These are phyloP conservation scores for Ctena decussata DNA, from an alignment of 2,888 invertebrate species.

Conservation along the genomic window DNA sequence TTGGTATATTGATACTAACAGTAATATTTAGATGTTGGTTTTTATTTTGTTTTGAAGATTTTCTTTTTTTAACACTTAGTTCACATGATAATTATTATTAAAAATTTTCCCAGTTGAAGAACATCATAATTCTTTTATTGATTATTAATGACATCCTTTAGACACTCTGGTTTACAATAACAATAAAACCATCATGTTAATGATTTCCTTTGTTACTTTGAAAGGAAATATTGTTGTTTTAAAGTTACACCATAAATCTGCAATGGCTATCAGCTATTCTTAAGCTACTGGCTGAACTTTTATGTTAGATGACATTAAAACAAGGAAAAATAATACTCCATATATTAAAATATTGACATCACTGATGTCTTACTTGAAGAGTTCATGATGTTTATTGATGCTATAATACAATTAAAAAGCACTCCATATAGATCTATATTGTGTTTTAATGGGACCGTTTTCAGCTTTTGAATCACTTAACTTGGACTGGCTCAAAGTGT, in stretches of 20 bases:
- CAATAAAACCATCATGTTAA: constrained; percentile 15
- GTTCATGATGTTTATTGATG: not conserved
- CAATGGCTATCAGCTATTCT: not conserved
- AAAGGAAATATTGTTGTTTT: constrained; percentile 46
- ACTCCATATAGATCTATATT: not conserved
- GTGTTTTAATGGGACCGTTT: not conserved
- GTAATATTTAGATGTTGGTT: too few species aligned
- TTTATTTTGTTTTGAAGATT: too few species aligned
- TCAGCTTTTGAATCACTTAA: too few species aligned
- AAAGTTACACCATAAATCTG: constrained; percentile 7
- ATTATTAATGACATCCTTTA: constrained; percentile 11
- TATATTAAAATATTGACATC: not conserved
- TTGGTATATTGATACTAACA: too few species aligned
- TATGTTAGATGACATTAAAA: not conserved
- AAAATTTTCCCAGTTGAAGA: not conserved
- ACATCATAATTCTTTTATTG: not conserved
- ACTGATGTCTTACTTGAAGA: not conserved
- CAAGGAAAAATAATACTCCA: not conserved
- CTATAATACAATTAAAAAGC: not conserved
- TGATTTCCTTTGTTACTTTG: constrained; percentile 34
- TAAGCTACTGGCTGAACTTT: not conserved
- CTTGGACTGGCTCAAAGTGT: too few species aligned
- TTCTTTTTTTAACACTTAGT: too few species aligned
- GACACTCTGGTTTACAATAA: not conserved
- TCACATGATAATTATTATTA: too few species aligned